These are phyloP conservation scores for Andrena minutula DNA, from an alignment of 2,888 invertebrate species.

Conservation along the genomic window DNA sequence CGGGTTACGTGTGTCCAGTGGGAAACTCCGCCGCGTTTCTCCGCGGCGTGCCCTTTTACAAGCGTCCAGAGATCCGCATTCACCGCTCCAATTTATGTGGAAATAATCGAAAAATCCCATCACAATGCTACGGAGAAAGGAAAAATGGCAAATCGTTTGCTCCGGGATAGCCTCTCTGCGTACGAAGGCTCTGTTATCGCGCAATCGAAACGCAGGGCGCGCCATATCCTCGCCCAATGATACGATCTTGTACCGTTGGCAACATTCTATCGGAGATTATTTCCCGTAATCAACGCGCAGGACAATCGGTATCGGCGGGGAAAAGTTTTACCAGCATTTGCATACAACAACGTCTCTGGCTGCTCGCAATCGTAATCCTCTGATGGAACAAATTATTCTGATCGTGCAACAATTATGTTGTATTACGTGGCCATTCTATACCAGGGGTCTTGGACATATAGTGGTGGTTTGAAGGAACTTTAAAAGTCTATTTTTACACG, in stretches of 20 bases:
- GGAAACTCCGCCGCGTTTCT: constrained; percentile 3
- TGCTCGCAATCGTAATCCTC: constrained; percentile 25
- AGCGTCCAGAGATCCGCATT: not conserved
- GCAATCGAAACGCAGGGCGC: constrained; percentile 28
- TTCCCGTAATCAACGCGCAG: constrained; percentile 33
- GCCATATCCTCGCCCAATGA: constrained; percentile 38
- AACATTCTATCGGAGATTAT: constrained; percentile 43
- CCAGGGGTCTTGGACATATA: too few species aligned
- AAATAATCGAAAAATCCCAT: not conserved
- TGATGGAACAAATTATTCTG: constrained; percentile 28
- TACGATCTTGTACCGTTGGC: constrained; percentile 39
- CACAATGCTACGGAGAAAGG: constrained; percentile 4
- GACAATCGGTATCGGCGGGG: constrained; percentile 18
- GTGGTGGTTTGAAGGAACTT: too few species aligned
- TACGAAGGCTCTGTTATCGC: constrained; percentile 5
- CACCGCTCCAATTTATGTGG: not conserved
- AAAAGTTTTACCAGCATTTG: constrained; percentile 23
- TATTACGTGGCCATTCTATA: not conserved
- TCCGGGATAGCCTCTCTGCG: not conserved
- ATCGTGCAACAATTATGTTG: constrained; percentile 13
- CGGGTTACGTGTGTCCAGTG: not conserved
- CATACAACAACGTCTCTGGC: constrained; percentile 17
- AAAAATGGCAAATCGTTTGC: constrained; percentile 6
- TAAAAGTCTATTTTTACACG: too few species aligned
- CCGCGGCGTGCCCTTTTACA: not conserved